Base-by-base conservation (phyloP, 1,140 invertebrate species). In the Reticulitermes speratus region DNA sequence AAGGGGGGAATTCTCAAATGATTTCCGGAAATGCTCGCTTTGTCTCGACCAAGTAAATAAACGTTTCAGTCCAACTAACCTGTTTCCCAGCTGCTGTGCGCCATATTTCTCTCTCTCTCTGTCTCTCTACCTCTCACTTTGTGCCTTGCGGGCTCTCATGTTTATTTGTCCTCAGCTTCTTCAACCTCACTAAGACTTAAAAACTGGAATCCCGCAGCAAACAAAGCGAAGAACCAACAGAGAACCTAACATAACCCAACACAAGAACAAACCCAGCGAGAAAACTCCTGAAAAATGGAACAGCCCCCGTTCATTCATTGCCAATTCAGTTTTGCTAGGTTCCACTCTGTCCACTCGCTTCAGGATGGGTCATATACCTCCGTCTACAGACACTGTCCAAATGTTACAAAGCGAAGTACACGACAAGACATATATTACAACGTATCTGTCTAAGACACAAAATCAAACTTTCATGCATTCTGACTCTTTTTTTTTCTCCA, bases 21-120 rank as follows among this genome's bases (percentile, higher is more conserved):
- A 75, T 75, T 75, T 75, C 65, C 65, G 65, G 65, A 75, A 75
- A 75, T 75, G 65, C n/a, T 75, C 65, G 65, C 65, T 75, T 75
- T 75, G 65, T 75, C 65, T 75, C 65, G 25, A 30, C 65, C 65
- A 75, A 75, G 7, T 75, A 75, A 75, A 75, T 30, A 75, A 75
- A 75, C 65, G 65, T 65, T 30, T 30, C 11, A 9, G 65, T 75
- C 65, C 25, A n/a, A 30, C 59, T 75, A 75, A 75, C 65, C n/a
- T 75, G 65, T n/a, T 30, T 30, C 65, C 65, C 65, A 75, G 65
- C 65, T 75, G 65, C 65, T 25, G 25, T 14, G n/a, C 25, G 52
- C 14, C 16, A 55, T 19, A 1, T 55, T 1, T 48, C 65, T 75
- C n/a, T 12, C 65, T 75, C n/a, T 65, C 52, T 55, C n/a, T n/a